Conservation (phyloP, 2,113 vertebrate species). For the Crotalus horridus region DNA sequence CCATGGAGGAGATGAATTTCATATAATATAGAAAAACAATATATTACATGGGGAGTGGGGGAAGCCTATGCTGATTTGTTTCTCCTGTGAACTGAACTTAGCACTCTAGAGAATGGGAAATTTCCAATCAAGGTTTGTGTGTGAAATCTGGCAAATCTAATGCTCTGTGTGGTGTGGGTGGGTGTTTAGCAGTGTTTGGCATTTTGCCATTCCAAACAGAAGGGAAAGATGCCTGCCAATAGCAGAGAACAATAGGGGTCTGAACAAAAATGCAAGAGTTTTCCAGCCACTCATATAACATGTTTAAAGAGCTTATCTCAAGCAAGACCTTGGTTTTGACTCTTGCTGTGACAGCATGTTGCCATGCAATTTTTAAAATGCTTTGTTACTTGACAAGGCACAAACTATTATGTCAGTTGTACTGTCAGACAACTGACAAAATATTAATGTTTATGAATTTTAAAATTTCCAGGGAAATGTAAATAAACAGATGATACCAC, state of each 20-base stretch:
- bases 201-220: constrained; percentile 51
- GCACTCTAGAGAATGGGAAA: neutral
- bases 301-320: constrained; percentile 41
- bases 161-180: neutral
- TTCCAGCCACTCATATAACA: neutral
- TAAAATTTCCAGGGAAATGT: neutral
- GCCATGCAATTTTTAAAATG: neutral
- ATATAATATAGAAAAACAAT: neutral
- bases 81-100: constrained; percentile 3
- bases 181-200: constrained; percentile 16
- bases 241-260: constrained; percentile 49
- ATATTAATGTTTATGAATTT: neutral
- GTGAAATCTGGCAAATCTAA: constrained; percentile 37
- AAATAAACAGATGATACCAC: neutral
- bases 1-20: neutral
- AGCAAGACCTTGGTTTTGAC: constrained; percentile 18
- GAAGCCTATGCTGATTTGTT: constrained; percentile 15
- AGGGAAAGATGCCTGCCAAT: constrained; percentile 36
- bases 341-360: constrained; percentile 11
- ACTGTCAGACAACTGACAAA: neutral
- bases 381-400: neutral
- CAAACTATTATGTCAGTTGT: neutral
- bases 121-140: constrained; percentile 21
- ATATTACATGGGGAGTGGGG: neutral
- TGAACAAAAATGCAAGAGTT: constrained; percentile 37